Base-by-base conservation (phyloP, 2,113 vertebrate species). In the Corythoichthys haematopterus region DNA sequence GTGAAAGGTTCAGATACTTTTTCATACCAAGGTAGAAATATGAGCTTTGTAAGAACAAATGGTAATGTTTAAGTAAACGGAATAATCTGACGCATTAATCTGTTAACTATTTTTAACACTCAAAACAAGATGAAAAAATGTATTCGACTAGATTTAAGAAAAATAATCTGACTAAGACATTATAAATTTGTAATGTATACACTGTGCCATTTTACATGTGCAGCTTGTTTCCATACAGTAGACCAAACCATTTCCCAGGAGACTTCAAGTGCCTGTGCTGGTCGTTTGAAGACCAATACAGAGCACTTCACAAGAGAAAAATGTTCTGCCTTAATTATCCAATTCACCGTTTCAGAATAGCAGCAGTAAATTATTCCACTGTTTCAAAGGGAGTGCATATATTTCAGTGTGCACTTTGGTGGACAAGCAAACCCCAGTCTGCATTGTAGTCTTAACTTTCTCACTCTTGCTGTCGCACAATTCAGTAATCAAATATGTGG, bases 221-320 rank as follows among this genome's bases (percentile, higher is more conserved):
- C 64, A 72, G 74, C 64, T 76, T 38, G 7, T 56, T 77, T 69
- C 68, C 71, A 65, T 61, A 67, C 72, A 76, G 77, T 78, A 50
- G 61, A 76, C 40, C 15, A 20, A 38, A 60, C n/a, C 46, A 48
- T 47, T 77, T 81, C 70, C 50, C 45, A 51, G 46, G 78, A 69
- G 63, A 16, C 45, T 8, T 68, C 5, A 9, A 60, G 64, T 11
- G 6, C 1, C 58, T 68, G 35, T 55, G 28, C 33, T 48, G 16
- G 46, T 48, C 55, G 8, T 60, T 65, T 64, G 40, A 43, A 57
- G 73, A 80, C 82, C 74, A 81, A 78, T 57, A 52, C 52, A 11
- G 40, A 43, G 57, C 38, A 1, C 15, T 8, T 38, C 6, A 14
- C 5, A 37, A 16, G 20, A 3, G 20, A 10, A 52, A 6, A 52